Evolutionary conservation across 2,888 invertebrate species (phyloP).

Genomic region (Lamellibrachia columna): DNA sequence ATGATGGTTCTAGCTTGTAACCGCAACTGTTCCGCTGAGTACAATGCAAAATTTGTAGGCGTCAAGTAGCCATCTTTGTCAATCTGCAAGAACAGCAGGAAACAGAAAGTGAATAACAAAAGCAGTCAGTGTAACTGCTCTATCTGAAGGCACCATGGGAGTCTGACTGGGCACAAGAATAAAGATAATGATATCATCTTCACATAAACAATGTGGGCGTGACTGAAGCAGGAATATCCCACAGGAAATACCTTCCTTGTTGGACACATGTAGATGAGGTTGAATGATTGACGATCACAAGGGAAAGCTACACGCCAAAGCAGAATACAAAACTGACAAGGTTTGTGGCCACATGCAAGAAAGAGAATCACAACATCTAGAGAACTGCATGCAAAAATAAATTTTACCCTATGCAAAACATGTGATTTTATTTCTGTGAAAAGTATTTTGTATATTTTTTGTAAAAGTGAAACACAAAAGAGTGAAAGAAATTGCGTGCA

Average conservation of each 20-base stretch:
- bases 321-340: neutral
- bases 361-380: neutral
- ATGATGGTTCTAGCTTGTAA: no score
- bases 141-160: neutral
- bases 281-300: neutral
- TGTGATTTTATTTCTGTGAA: neutral
- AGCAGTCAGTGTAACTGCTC: neutral
- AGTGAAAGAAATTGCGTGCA: neutral
- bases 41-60: neutral
- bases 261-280: neutral
- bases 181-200: neutral
- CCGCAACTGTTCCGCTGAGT: neutral
- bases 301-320: slow-evolving; percentile 6
- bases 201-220: neutral
- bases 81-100: neutral
- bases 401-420: neutral
- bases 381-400: neutral
- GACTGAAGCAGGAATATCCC: neutral
- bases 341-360: neutral
- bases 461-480: neutral
- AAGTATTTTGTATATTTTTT: neutral
- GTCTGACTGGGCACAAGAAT: neutral
- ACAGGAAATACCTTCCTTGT: neutral
- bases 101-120: neutral
- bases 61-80: neutral